A percentile compares a stretch with the other conserved stretches of the same genome.
Evolutionary conservation across 2,797 vertebrate species (phyloP).

Genomic region (Halcyon badia): DNA sequence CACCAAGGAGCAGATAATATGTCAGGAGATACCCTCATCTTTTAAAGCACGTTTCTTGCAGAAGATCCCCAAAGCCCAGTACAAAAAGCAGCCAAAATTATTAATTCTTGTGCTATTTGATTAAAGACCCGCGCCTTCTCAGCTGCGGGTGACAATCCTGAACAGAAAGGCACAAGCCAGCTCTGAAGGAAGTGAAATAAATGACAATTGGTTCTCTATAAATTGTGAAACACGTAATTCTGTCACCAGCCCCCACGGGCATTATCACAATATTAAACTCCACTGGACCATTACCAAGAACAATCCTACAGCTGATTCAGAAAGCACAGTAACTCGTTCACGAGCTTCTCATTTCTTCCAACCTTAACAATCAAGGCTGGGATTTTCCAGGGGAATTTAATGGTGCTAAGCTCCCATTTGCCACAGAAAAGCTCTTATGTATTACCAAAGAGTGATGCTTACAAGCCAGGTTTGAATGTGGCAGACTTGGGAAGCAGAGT

Average conservation of each 20-base stretch:
- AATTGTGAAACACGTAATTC: background rate
- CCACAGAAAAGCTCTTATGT: background rate
- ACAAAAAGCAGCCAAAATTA: background rate
- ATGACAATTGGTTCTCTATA: background rate
- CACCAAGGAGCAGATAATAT: background rate
- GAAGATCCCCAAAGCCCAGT: background rate
- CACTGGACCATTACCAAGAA: background rate
- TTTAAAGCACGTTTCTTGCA: background rate
- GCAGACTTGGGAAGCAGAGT: background rate
- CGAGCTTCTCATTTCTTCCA: background rate
- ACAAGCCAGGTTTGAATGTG: background rate
- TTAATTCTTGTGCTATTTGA: background rate
- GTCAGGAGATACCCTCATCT: background rate
- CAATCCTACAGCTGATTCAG: constrained; percentile 1
- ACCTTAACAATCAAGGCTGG: background rate
- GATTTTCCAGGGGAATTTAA: background rate
- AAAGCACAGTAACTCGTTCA: background rate
- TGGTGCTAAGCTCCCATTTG: background rate
- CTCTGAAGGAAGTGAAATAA: constrained; percentile 2
- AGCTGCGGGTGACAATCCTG: background rate
- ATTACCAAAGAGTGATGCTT: background rate
- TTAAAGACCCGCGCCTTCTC: background rate
- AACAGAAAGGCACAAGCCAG: background rate
- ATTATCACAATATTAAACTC: constrained; percentile 23
- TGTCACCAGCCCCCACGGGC: background rate